Percentiles rank a stretch among this genome's conserved stretches.
phyloP scores from a whole-genome alignment of 2,888 invertebrate species.

The Campoplex nolae region DNA sequence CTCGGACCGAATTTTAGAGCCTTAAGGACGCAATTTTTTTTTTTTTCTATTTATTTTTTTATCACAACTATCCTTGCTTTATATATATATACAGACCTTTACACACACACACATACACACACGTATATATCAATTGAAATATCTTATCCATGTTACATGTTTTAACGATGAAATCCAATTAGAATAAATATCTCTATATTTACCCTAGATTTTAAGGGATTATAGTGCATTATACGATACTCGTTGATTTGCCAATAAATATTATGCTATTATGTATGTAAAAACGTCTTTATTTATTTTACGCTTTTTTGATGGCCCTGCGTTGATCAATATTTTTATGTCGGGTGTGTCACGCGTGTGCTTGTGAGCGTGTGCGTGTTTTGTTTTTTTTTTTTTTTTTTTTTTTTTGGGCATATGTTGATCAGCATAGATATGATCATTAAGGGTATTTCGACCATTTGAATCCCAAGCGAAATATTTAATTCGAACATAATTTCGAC shows the following conservation, averaged over 20 bases:
- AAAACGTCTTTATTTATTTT: slow-evolving; percentile 82
- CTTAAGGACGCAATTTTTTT: slow-evolving; percentile 29
- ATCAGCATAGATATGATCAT: slow-evolving; percentile 4
- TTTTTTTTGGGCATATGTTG: not conserved
- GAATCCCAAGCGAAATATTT: not conserved
- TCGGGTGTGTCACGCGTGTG: slow-evolving; percentile 2
- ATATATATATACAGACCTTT: slow-evolving; percentile 44
- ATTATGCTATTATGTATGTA: slow-evolving; percentile 82
- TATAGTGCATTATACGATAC: slow-evolving; percentile 80
- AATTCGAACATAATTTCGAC: not conserved
- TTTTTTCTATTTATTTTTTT: not conserved
- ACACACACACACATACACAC: not conserved
- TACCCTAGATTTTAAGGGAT: slow-evolving; percentile 78
- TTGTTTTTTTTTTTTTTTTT: not conserved
- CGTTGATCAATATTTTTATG: slow-evolving; percentile 62
- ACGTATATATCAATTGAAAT: slow-evolving; percentile 64
- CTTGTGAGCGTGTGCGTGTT: slow-evolving; percentile 8
- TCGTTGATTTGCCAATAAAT: slow-evolving; percentile 83
- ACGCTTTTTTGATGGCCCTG: slow-evolving; percentile 79
- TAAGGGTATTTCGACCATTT: not conserved
- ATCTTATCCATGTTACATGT: slow-evolving; percentile 55
- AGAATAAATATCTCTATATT: slow-evolving; percentile 70
- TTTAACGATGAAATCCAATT: slow-evolving; percentile 56
- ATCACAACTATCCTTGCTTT: slow-evolving; percentile 21
- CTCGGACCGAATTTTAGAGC: slow-evolving; percentile 35